Evolutionary conservation across 2,888 invertebrate genomes (phyloP).

Genomic region (Geotrupes spiniger): DNA sequence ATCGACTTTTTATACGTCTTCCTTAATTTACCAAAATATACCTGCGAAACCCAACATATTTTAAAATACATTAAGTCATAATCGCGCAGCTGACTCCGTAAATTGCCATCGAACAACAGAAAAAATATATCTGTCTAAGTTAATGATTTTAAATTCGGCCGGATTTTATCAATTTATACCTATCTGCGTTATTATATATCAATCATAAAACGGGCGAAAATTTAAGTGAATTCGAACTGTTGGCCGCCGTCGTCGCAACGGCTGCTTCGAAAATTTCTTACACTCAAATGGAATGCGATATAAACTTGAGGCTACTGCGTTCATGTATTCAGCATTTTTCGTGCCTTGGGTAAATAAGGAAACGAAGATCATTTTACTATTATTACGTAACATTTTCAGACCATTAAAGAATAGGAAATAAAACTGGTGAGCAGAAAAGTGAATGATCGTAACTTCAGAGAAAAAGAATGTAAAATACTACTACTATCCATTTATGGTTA

Average conservation of each 20-base stretch:
- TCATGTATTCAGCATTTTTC: not conserved
- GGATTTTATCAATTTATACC: not conserved
- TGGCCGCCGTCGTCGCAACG: no score
- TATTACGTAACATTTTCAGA: conserved; percentile 16
- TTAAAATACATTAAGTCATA: conserved; percentile 33
- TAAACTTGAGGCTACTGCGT: no score
- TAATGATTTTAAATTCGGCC: conserved; percentile 3
- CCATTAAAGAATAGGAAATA: conserved; percentile 20
- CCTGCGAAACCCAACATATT: conserved; percentile 27
- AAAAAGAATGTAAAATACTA: conserved; percentile 15
- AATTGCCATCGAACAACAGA: conserved; percentile 10
- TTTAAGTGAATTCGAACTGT: no score
- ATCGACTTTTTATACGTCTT: conserved; percentile 18
- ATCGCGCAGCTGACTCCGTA: conserved; percentile 25
- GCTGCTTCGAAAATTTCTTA: no score
- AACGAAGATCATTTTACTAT: conserved; percentile 19
- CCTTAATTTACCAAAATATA: conserved; percentile 26
- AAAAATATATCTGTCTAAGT: conserved; percentile 12
- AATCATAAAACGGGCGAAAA: no score
- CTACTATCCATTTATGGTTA: conserved; percentile 15
- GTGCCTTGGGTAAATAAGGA: conserved; percentile 4
- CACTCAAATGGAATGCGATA: no score
- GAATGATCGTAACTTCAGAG: conserved; percentile 20
- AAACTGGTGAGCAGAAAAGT: conserved; percentile 19
- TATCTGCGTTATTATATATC: no score